Percentiles rank a stretch among this genome's conserved stretches.
Evolutionary conservation across 2,888 invertebrate species (phyloP).

Genomic region (Megalurothrips usitatus): DNA sequence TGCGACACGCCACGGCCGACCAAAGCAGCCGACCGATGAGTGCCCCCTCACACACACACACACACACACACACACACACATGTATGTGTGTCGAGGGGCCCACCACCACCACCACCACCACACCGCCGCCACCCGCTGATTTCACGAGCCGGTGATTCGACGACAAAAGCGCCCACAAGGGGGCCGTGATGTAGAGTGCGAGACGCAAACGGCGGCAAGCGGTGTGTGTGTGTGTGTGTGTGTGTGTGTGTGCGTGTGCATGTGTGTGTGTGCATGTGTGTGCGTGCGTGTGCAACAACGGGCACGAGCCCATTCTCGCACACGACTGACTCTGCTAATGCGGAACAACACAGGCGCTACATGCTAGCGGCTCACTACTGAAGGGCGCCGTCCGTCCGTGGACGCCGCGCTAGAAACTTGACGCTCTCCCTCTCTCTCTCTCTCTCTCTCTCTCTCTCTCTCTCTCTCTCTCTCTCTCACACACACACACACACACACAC

Average conservation of each 20-base stretch:
- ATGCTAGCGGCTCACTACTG: too few species aligned
- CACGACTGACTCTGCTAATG: too few species aligned
- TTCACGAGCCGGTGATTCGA: constrained; percentile 9
- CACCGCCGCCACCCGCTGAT: not conserved
- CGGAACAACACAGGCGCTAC: too few species aligned
- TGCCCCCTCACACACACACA: not conserved
- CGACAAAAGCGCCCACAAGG: constrained; percentile 1
- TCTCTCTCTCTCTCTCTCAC: too few species aligned
- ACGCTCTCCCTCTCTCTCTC: too few species aligned
- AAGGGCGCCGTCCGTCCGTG: too few species aligned
- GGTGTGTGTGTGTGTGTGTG: not conserved
- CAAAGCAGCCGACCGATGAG: not conserved
- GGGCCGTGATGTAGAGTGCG: not conserved
- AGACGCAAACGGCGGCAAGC: not conserved
- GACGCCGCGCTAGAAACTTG: too few species aligned
- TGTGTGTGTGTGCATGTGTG: not conserved
- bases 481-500: too few species aligned
- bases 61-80: not conserved
- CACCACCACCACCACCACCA: not conserved
- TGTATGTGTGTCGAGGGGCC: not conserved
- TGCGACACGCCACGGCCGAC: not conserved
- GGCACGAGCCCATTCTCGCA: too few species aligned
- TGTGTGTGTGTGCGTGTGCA: not conserved
- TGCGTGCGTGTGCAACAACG: not conserved
- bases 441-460: too few species aligned